Evolutionary conservation across 1,140 invertebrate species (phyloP).

Genomic region (Lucilia sericata): DNA sequence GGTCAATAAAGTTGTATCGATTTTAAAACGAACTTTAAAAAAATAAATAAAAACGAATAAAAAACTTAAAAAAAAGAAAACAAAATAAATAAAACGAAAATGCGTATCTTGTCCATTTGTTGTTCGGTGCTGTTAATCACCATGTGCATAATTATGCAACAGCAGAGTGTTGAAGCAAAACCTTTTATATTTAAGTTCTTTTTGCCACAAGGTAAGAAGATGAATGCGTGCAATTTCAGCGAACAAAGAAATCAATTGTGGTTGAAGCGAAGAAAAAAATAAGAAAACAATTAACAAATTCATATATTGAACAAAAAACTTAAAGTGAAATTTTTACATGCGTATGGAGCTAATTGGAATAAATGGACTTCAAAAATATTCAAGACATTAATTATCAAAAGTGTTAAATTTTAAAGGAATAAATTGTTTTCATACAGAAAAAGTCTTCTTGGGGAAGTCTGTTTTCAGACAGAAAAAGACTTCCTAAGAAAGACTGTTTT

Average conservation of each 20-base stretch:
- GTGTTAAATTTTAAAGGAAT: no score
- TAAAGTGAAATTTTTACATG: no score
- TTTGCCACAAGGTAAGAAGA: slow-evolving; percentile 22
- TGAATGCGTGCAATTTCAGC: neutral
- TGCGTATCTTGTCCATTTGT: slow-evolving; percentile 32
- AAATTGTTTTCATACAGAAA: no score
- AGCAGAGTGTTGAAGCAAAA: neutral
- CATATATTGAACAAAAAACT: neutral
- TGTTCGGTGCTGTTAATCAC: neutral
- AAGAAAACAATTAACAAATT: neutral
- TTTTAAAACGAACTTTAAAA: neutral
- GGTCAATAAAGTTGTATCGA: slow-evolving; percentile 33
- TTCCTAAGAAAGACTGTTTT: no score
- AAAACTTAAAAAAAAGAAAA: slow-evolving; percentile 9
- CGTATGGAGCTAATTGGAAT: no score
- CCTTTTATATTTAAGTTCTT: slow-evolving; percentile 33
- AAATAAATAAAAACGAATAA: neutral
- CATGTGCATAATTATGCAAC: slow-evolving; percentile 2
- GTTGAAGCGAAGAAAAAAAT: neutral
- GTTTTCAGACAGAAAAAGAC: no score
- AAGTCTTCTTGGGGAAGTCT: no score
- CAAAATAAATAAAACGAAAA: neutral
- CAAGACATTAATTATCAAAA: no score
- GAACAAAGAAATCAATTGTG: neutral
- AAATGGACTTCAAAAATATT: no score